A percentile compares a stretch with the other conserved stretches of the same genome.
These are phyloP conservation scores for Athene cunicularia DNA, from an alignment of 2,113 vertebrate genomes.

Conservation along the genomic window DNA sequence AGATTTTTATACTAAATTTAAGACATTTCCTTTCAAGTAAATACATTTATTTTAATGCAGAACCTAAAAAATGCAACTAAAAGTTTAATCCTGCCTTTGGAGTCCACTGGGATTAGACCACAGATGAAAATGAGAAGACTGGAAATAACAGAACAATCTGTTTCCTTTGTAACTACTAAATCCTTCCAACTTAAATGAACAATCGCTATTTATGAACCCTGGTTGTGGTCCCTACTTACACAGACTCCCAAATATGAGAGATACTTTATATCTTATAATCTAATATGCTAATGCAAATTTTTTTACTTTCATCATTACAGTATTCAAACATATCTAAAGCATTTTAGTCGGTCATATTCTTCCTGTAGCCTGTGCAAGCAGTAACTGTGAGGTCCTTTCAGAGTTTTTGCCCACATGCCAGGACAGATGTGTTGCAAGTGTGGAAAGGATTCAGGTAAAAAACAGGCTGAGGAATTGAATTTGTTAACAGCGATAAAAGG, in stretches of 20 bases:
- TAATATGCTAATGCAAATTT: background rate
- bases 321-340: background rate
- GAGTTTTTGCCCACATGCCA: background rate
- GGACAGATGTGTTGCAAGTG: background rate
- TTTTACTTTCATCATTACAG: background rate
- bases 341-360: background rate
- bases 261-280: background rate
- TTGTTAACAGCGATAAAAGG: background rate
- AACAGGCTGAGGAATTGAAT: background rate
- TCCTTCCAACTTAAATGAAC: background rate
- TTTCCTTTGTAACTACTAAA: conserved; percentile 12
- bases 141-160: background rate
- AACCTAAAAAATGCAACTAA: background rate
- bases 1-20: background rate
- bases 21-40: background rate
- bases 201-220: background rate
- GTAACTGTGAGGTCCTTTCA: background rate
- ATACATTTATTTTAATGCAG: background rate
- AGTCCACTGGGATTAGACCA: background rate
- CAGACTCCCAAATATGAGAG: fast-evolving
- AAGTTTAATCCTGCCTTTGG: background rate
- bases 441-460: background rate
- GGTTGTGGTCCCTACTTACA: background rate
- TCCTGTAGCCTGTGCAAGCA: background rate
- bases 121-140: background rate